Percentiles rank a stretch among this genome's conserved stretches.
phyloP scores from a whole-genome alignment of 2,888 invertebrate species.

The Holacanthella duospinosa region DNA sequence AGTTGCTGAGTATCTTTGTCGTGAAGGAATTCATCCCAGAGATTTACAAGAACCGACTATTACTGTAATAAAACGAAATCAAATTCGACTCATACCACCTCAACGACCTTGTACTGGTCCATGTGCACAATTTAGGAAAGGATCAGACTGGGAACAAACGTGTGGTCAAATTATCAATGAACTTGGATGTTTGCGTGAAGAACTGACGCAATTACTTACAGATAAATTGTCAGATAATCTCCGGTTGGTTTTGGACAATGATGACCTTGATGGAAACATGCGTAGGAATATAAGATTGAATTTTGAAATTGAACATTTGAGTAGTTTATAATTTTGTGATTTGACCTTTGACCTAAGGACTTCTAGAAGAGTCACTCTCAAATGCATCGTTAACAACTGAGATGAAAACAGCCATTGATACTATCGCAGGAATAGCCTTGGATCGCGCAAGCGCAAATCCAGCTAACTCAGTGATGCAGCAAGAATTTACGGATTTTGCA shows the following conservation, averaged over 20 bases:
- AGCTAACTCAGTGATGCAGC: background rate
- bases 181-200: background rate
- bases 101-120: constrained; percentile 12
- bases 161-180: background rate
- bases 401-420: background rate
- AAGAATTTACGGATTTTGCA: background rate
- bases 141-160: background rate
- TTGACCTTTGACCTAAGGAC: no score
- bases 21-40: background rate
- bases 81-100: constrained; percentile 6
- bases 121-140: constrained; percentile 11
- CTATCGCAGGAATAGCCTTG: background rate
- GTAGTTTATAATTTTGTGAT: no score
- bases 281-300: no score
- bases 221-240: background rate
- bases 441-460: background rate
- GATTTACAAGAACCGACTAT: constrained; percentile 8
- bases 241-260: background rate
- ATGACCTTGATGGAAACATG: no score
- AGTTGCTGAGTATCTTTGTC: background rate
- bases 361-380: background rate
- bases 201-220: background rate
- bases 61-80: background rate
- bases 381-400: no score
- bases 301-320: no score